Evolutionary conservation across 2,888 invertebrate species (phyloP), one percentile per base, ranked within the genome.

Genomic region (Luperina nickerlii): DNA sequence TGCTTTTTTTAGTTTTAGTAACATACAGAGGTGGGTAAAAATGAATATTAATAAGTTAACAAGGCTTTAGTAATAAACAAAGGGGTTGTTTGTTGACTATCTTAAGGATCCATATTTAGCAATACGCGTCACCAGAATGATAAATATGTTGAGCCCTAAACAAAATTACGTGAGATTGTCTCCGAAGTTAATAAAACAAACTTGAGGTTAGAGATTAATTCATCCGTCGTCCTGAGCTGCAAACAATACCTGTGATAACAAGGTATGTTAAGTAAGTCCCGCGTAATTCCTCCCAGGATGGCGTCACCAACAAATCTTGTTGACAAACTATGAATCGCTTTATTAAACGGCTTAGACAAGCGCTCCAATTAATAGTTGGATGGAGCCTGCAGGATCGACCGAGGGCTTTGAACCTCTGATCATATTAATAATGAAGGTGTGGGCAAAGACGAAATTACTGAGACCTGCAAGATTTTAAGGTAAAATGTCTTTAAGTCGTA

Each of bases 311-410:
- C 69, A 84, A 88, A 81, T 81, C 81, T 74, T 83, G 83, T 87
- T 87, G 79, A 80, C 77, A 74, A 88, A 84, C 84, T 83, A 80
- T 84, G 83, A 84, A 89, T 82, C 62, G 73, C 78, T 84, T 88
- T 83, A 83, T 85, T 88, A 80, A 72, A 82, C 27, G 24, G 74
- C 60, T 81, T 70, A 84, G 54, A 86, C 82, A 84, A 82, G 83
- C 62, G 67, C 63, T 57, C 66, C 72, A 80, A 84, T 87, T 82
- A 87, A 79, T 63, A 27, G 73, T 77, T 74, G 38, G 45, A 57
- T 65, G 71, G 45, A 51, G 6, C 45, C 18, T 4, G 6, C 24
- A 68, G 60, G 42, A 62, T 65, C 24, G 13, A 48, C 32, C n/a
- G 48, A 27, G 69, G 48, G 54, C 20, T 77, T 42, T 11, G 32